phyloP scores from a whole-genome alignment of 2,797 vertebrate genomes.

The Hapalemur alaotrensis region DNA sequence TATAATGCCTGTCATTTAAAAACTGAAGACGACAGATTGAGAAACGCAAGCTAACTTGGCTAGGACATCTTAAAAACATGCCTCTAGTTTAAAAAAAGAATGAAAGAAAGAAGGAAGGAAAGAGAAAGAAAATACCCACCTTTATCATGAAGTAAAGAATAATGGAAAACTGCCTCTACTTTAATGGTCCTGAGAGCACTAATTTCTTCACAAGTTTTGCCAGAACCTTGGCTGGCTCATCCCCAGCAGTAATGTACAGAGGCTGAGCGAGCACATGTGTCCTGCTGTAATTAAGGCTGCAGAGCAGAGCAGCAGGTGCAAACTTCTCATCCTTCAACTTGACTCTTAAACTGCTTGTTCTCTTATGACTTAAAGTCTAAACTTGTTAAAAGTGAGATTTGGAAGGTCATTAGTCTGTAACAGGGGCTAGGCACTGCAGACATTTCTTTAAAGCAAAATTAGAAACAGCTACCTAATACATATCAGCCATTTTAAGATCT shows the following conservation, averaged over 20 bases:
- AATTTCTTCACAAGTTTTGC: constrained; percentile 22
- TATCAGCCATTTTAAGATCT: constrained; percentile 40
- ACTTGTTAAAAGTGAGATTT: constrained; percentile 66
- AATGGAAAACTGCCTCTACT: neutral
- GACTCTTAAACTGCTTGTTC: constrained; percentile 58
- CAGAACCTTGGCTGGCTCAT: neutral
- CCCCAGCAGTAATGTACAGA: neutral
- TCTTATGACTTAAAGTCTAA: constrained; percentile 53
- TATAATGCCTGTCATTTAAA: constrained; percentile 35
- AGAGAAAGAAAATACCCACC: neutral
- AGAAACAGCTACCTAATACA: constrained; percentile 61
- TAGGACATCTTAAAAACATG: constrained; percentile 36
- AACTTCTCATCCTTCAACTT: constrained; percentile 53
- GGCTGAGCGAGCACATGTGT: neutral
- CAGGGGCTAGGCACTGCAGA: constrained; percentile 23
- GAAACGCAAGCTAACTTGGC: neutral
- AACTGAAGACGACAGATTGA: constrained; percentile 5
- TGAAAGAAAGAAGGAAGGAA: neutral
- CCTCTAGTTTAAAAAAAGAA: neutral
- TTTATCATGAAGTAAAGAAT: neutral
- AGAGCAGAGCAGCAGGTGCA: constrained; percentile 50
- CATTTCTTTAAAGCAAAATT: constrained; percentile 67
- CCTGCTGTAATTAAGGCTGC: constrained; percentile 44
- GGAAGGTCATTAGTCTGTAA: constrained; percentile 57
- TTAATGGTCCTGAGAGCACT: neutral